Evolutionary conservation across 2,113 vertebrate genomes (phyloP), one percentile per base, ranked within the genome.

Genomic region (Chaetorhynchus papuensis): DNA sequence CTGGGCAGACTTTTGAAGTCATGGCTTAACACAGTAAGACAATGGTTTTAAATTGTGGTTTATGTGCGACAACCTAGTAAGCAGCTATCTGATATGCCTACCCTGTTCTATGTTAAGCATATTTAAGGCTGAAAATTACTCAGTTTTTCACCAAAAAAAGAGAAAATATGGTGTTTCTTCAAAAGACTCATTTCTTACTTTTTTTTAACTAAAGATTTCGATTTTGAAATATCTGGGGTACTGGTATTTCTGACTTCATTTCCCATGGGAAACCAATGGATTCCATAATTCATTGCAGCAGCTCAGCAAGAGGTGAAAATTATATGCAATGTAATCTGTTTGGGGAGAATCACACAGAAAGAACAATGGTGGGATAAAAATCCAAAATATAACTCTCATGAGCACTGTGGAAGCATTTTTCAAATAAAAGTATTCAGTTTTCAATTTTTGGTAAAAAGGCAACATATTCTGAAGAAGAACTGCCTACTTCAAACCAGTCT

Each of bases 271-370:
- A 93, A 66, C 39, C 54, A 74, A 21, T 63, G 56, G 63, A 81
- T 92, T 96, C 83, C 76, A 54, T 88, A 92, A 93, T 93, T 92
- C 86, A 83, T 86, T 90, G 88, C 92, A 97, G 79, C 88, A 94
- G 42, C 94, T 96, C 88, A 96, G 93, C 83, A 93, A 97, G 94
- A 93, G 47, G 69, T 75, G 68, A 95, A 92, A 89, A 83, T 92
- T 92, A 75, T 83, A 81, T 52, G 80, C 86, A 92, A 59, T 20
- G 33, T 90, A 90, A 86, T 93, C 72, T 87, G 41, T 81, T 94
- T 61, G 91, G 60, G 60, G 64, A 89, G 86, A 92, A 90, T 89
- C 83, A 89, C 56, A 81, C 68, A 91, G 69, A 35, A 83, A 93
- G 93, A 95, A 96, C 89, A 95, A 89, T 95, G 76, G 64, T 86